Evolutionary conservation across 2,888 invertebrate genomes (phyloP), one percentile per base, ranked within the genome.

Genomic region (Eucera pruinosa): DNA sequence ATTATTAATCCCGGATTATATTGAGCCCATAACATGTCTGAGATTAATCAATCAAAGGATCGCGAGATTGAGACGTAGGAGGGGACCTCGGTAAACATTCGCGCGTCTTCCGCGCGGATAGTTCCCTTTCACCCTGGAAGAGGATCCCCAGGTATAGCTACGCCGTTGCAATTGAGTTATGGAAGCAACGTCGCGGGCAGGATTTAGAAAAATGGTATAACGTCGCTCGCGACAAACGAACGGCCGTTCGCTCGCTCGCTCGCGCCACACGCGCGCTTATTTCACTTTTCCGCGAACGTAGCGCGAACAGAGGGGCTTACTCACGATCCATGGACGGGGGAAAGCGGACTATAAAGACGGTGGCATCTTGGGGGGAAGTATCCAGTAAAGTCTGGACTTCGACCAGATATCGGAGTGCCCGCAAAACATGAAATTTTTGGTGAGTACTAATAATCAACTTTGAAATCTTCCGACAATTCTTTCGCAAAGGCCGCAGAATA

Each of bases 271-370:
- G 62, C 75, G 68, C 69, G 83, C 81, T 87, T 91, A 88, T 91
- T 92, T 91, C 91, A 92, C 92, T 92, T 92, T 92, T 89, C 87
- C 85, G 85, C 77, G 79, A 79, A 82, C 83, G 78, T 71, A 70
- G 45, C 15, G 20, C 64, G 43, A 50, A 52, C 82, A 78, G 78
- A 65, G 85, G 83, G 83, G 83, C 57, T 48, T 23, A 20, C 72
- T 41, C 66, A n/a, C 65, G 82, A 77, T 64, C 58, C 60, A 20
- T 52, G 50, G 50, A 13, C 86, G 89, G 89, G 92, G 92, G 92
- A 91, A 92, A 92, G 91, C 87, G 87, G 88, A 86, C 89, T 92
- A 92, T 92, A 92, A 92, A 92, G 89, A 86, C 86, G 78, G 81
- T 81, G 80, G 78, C 78, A 75, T 70, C 85, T 86, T 88, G 86